Evolutionary conservation across 2,888 invertebrate species (phyloP).

Genomic region (Acrocyrtus sp.): DNA sequence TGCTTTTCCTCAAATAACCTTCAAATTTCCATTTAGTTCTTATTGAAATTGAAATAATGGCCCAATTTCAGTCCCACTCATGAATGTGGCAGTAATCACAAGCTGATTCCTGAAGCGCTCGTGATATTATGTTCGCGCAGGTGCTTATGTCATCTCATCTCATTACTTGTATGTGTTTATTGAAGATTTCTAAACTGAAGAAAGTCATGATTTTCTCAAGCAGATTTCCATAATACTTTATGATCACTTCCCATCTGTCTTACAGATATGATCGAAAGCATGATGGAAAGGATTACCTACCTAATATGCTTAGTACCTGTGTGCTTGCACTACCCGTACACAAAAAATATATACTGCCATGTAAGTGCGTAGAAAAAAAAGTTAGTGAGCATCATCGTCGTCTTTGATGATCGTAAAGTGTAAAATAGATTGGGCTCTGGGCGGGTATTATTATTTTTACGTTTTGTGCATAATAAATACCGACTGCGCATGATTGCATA

Average conservation of each 20-base stretch:
- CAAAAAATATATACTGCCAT: background rate
- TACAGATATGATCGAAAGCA: conserved; percentile 29
- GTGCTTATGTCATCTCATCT: conserved; percentile 15
- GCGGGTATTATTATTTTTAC: conserved; percentile 30
- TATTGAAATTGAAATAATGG: too few relatives aligned
- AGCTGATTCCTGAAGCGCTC: background rate
- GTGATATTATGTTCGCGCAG: conserved; percentile 39
- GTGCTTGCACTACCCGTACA: too few relatives aligned
- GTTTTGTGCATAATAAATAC: conserved; percentile 35
- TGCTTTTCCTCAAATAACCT: too few relatives aligned
- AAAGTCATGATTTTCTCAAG: background rate
- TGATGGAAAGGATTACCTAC: conserved; percentile 24
- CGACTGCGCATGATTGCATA: conserved; percentile 32
- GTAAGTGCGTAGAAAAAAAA: conserved; percentile 7
- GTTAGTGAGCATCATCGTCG: conserved; percentile 1
- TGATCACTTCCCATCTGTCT: background rate
- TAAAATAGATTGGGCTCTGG: conserved; percentile 33
- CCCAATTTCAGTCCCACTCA: too few relatives aligned
- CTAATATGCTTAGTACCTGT: too few relatives aligned
- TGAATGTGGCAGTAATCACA: conserved; percentile 9
- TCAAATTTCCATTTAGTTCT: too few relatives aligned
- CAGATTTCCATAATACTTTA: background rate
- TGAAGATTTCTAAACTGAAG: too few relatives aligned
- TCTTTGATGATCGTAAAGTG: conserved; percentile 19
- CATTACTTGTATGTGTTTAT: too few relatives aligned